These are phyloP conservation scores for Zosterops lateralis DNA, from an alignment of 2,113 vertebrate species.

Conservation along the genomic window DNA sequence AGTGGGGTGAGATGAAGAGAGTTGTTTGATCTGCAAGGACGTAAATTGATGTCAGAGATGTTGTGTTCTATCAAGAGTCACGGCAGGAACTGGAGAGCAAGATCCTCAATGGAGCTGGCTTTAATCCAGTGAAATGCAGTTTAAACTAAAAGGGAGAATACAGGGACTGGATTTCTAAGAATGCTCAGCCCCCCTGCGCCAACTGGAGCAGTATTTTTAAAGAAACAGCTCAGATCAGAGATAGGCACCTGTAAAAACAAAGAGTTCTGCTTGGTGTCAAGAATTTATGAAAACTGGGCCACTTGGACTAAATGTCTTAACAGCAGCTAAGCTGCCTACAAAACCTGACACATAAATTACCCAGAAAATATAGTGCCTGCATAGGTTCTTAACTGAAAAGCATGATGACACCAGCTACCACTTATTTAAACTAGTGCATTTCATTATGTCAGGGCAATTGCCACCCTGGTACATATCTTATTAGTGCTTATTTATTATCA, in stretches of 20 bases:
- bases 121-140: neutral
- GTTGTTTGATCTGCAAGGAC: conserved; percentile 31
- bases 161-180: neutral
- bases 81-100: neutral
- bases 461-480: conserved; percentile 65
- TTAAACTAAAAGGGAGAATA: neutral
- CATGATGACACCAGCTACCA: neutral
- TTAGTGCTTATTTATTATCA: conserved; percentile 75
- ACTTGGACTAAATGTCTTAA: conserved; percentile 12
- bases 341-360: conserved; percentile 27
- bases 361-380: neutral
- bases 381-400: neutral
- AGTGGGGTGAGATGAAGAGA: conserved; percentile 37
- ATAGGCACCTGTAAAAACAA: conserved; percentile 48
- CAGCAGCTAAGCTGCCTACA: conserved; percentile 1
- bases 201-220: neutral
- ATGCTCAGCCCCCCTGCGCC: neutral
- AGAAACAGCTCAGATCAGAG: neutral
- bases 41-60: conserved; percentile 26
- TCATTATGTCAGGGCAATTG: conserved; percentile 67
- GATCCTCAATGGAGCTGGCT: neutral
- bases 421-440: conserved; percentile 51
- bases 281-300: conserved; percentile 25
- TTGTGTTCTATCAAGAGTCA: neutral
- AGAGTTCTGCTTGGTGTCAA: neutral